Evolutionary conservation across 2,797 vertebrate species (phyloP).

Genomic region (Gallinago stenura): DNA sequence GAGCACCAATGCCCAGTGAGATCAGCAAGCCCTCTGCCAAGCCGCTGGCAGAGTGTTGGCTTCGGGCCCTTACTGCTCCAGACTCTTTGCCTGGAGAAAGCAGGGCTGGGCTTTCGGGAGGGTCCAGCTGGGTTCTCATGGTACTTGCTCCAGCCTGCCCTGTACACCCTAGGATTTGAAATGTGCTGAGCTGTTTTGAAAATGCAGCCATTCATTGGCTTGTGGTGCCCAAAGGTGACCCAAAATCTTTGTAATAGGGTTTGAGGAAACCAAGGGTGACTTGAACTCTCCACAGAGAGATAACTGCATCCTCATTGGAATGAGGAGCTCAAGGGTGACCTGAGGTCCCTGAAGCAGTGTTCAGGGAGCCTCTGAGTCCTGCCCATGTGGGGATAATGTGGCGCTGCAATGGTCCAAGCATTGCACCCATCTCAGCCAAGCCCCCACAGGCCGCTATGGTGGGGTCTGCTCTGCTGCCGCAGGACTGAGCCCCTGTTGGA

Average conservation of each 20-base stretch:
- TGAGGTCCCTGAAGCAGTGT: not conserved
- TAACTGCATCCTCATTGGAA: not conserved
- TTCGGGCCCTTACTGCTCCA: accelerated
- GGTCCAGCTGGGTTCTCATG: accelerated
- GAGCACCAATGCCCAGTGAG: not conserved
- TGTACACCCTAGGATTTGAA: accelerated
- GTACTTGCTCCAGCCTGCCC: accelerated
- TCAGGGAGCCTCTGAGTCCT: not conserved
- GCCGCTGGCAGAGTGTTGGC: accelerated
- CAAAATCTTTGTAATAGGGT: accelerated
- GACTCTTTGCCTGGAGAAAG: not conserved
- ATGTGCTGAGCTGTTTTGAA: not conserved
- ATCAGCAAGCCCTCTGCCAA: not conserved
- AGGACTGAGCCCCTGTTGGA: accelerated
- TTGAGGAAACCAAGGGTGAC: not conserved
- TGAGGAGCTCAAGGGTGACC: not conserved
- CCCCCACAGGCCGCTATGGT: accelerated
- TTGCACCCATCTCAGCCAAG: not conserved
- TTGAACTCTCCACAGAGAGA: not conserved
- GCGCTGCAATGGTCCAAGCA: accelerated
- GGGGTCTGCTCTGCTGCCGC: accelerated
- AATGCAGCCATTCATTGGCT: accelerated
- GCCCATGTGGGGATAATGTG: accelerated
- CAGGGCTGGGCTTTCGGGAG: accelerated
- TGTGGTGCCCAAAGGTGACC: not conserved